A percentile compares a stretch with the other conserved stretches of the same genome.
Evolutionary conservation across 2,797 vertebrate species (phyloP).

Genomic region (Mus caroli): DNA sequence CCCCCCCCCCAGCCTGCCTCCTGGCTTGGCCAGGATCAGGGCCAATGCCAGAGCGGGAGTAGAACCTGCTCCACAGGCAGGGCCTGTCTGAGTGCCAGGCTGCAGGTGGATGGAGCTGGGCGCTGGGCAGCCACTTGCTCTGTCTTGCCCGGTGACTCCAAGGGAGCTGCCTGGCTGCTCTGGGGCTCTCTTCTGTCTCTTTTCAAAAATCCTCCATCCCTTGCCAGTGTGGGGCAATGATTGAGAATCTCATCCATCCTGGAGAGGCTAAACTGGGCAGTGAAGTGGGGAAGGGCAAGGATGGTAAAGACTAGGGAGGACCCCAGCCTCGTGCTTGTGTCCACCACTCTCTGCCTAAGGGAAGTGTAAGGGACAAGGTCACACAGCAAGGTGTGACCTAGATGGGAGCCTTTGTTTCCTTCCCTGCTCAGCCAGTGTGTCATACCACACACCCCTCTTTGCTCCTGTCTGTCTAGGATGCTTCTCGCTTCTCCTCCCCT

Average conservation of each 20-base stretch:
- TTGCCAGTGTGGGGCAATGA: conserved; percentile 63
- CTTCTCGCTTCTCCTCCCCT: background rate
- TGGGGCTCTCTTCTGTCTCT: conserved; percentile 62
- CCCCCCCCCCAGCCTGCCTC: conserved; percentile 1
- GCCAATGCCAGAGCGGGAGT: conserved; percentile 68
- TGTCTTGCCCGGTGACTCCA: conserved; percentile 86
- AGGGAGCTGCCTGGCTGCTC: conserved; percentile 80
- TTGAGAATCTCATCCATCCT: background rate
- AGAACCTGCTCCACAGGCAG: conserved; percentile 83
- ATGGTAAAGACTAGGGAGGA: too few species aligned
- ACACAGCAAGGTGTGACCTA: background rate
- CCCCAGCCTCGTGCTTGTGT: background rate
- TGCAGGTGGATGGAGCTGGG: conserved; percentile 89
- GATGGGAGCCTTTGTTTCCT: background rate
- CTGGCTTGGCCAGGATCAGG: conserved; percentile 56
- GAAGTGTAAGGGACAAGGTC: background rate
- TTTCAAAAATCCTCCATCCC: conserved; percentile 64
- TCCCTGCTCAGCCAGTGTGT: background rate
- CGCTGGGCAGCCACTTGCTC: conserved; percentile 85
- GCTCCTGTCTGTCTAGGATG: background rate
- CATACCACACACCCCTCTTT: background rate
- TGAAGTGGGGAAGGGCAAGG: background rate
- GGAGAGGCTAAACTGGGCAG: conserved; percentile 19
- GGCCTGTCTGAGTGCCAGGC: conserved; percentile 87
- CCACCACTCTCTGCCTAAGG: background rate